Conservation (phyloP, 2,113 vertebrate species). For the Callocephalon fimbriatum region DNA sequence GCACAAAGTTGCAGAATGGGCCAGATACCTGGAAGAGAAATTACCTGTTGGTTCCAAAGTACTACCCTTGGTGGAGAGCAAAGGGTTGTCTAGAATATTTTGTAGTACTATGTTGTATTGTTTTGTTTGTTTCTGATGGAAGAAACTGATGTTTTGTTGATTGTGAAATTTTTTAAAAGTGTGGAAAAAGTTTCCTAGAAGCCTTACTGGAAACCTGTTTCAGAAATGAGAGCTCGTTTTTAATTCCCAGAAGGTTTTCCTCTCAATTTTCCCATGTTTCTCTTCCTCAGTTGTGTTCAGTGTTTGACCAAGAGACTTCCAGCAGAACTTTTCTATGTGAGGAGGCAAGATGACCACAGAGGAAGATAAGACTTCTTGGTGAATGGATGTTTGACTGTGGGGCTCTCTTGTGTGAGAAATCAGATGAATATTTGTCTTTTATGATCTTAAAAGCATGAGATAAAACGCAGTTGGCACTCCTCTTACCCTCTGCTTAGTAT, state of each 20-base stretch:
- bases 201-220: neutral
- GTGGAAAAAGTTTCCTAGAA: neutral
- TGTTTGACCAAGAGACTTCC: neutral
- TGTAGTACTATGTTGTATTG: neutral
- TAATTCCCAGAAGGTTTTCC: neutral
- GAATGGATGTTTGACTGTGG: neutral
- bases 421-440: neutral
- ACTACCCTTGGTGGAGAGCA: neutral
- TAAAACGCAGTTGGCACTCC: neutral
- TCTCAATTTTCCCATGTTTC: neutral
- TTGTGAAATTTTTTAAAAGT: neutral
- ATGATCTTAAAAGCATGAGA: neutral
- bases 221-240: neutral
- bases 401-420: neutral
- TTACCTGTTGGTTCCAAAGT: neutral
- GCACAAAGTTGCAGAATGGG: neutral
- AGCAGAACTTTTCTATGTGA: neutral
- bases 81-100: neutral
- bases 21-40: neutral
- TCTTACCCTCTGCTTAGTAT: neutral
- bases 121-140: neutral
- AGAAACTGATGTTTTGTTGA: neutral
- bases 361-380: neutral
- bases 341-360: neutral
- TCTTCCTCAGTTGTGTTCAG: neutral